Evolutionary conservation across 1,140 invertebrate species (phyloP).

Genomic region (Brachionus rotundiformis): DNA sequence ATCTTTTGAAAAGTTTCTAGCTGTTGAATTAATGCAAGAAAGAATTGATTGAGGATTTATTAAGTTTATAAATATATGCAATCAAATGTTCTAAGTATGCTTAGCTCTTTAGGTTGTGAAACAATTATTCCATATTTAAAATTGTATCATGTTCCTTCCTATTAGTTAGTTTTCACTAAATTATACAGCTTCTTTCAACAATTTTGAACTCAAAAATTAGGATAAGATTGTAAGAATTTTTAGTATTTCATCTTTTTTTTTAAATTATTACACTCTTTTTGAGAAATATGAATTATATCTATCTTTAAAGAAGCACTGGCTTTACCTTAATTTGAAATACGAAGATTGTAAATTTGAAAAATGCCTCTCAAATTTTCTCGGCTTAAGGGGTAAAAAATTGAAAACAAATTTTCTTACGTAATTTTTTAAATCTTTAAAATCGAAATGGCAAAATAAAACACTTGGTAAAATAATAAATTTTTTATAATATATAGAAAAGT

Average conservation of each 20-base stretch:
- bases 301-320: not conserved
- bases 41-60: not conserved
- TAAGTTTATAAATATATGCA: not conserved
- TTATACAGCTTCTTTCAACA: not conserved
- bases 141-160: not conserved
- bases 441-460: not conserved
- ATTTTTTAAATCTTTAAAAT: not conserved
- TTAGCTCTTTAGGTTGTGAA: not conserved
- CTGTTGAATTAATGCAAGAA: not conserved
- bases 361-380: not conserved
- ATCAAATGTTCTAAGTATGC: not conserved
- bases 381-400: not conserved
- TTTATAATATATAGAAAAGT: too few relatives aligned
- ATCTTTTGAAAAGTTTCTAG: not conserved
- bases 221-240: not conserved
- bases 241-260: not conserved
- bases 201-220: not conserved
- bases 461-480: too few relatives aligned
- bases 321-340: not conserved
- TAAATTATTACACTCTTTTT: not conserved
- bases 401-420: not conserved
- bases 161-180: not conserved
- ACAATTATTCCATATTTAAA: not conserved
- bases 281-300: not conserved
- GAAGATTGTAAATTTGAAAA: not conserved